A percentile compares a stretch with the other conserved stretches of the same genome.
These are phyloP conservation scores for Mellivora capensis DNA, from an alignment of 2,113 vertebrate species.

Conservation along the genomic window DNA sequence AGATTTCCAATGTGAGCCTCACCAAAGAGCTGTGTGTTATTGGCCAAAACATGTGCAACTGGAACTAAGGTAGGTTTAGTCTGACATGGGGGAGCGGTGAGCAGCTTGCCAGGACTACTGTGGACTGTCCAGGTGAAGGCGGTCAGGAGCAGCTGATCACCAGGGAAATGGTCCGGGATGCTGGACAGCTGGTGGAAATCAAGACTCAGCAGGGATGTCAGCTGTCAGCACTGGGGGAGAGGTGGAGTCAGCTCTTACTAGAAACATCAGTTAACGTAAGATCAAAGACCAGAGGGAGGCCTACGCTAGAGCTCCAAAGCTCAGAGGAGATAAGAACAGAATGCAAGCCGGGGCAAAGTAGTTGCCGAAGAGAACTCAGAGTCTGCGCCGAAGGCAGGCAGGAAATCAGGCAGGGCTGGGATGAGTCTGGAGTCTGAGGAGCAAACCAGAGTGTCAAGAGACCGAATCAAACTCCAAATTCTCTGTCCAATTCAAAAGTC, in stretches of 20 bases:
- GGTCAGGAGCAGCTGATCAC: neutral
- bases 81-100: neutral
- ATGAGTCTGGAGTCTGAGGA: neutral
- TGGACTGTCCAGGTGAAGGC: neutral
- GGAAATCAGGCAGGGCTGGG: neutral
- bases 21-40: neutral
- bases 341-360: neutral
- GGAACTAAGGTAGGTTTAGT: neutral
- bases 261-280: neutral
- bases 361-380: neutral
- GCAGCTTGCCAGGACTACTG: slow-evolving; percentile 1
- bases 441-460: neutral
- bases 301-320: neutral
- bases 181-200: slow-evolving; percentile 42
- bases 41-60: neutral
- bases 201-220: slow-evolving; percentile 1
- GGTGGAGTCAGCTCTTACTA: neutral
- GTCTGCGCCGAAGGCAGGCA: neutral
- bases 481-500: slow-evolving; percentile 10
- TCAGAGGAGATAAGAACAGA: neutral
- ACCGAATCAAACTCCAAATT: slow-evolving; percentile 6
- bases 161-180: neutral
- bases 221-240: slow-evolving; percentile 28
- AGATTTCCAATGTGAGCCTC: neutral
- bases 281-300: slow-evolving; percentile 36